These are phyloP conservation scores for Vulpes vulpes DNA, from an alignment of 2,113 vertebrate species.

Conservation along the genomic window DNA sequence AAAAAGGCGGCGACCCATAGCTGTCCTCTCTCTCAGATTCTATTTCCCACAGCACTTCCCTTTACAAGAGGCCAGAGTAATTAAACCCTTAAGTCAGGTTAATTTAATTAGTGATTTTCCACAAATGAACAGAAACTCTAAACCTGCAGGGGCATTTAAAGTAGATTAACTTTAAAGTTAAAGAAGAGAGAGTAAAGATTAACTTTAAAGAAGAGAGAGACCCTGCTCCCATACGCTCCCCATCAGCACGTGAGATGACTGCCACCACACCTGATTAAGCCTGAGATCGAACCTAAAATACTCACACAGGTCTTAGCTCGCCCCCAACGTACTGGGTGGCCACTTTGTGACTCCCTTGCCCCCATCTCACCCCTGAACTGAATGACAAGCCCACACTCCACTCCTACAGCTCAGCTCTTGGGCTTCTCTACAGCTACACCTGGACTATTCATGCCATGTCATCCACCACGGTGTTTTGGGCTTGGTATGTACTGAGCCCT, in stretches of 20 bases:
- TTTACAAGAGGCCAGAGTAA: not conserved
- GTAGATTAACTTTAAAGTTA: not conserved
- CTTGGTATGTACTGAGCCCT: not conserved
- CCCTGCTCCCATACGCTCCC: no score
- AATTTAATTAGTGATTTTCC: not conserved
- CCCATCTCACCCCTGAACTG: not conserved
- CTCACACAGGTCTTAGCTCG: not conserved
- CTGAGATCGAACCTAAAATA: not conserved
- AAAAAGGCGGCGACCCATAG: not conserved
- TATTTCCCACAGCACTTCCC: not conserved
- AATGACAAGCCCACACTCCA: not conserved
- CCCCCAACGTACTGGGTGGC: not conserved
- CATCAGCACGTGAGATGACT: not conserved
- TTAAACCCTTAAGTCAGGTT: not conserved
- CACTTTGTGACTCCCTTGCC: not conserved
- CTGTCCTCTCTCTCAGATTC: not conserved
- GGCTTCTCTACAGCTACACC: not conserved
- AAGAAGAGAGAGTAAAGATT: no score
- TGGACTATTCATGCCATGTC: not conserved
- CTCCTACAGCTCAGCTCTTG: not conserved
- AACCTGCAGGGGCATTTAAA: not conserved
- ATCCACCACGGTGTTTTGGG: not conserved
- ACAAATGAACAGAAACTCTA: constrained; percentile 4
- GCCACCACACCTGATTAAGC: not conserved
- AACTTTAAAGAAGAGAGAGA: no score